A percentile compares a stretch with the other conserved stretches of the same genome.
phyloP scores from a whole-genome alignment of 2,797 vertebrate genomes.

The Acipenser transmontanus region DNA sequence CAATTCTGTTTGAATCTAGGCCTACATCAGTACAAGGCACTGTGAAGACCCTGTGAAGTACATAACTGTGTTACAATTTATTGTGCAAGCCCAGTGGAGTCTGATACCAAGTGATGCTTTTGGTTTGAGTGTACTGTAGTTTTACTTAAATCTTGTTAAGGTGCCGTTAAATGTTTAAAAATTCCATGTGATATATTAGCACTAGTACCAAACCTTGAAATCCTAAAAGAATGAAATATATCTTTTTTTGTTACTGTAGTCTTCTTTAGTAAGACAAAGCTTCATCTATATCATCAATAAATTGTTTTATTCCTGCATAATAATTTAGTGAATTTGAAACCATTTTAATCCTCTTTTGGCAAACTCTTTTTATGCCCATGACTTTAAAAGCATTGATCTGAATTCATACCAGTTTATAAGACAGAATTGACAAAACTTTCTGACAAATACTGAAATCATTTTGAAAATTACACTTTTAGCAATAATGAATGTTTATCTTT shows the following conservation, averaged over 20 bases:
- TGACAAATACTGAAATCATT: too few species aligned
- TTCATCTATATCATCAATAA: neutral
- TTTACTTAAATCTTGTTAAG: conserved; percentile 44
- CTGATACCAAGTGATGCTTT: neutral
- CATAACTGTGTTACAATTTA: too few species aligned
- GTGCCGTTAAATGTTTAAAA: conserved; percentile 50
- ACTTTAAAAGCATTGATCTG: too few species aligned
- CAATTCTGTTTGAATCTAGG: too few species aligned
- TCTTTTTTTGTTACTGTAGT: neutral
- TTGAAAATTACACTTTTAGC: too few species aligned
- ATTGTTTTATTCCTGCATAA: conserved; percentile 1
- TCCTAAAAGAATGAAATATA: conserved; percentile 1
- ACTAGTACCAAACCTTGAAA: conserved; percentile 15
- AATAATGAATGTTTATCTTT: too few species aligned
- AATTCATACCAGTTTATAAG: too few species aligned
- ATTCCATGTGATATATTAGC: conserved; percentile 61
- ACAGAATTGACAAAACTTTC: too few species aligned
- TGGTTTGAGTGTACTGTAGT: neutral
- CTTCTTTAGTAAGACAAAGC: neutral
- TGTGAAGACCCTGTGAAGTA: too few species aligned
- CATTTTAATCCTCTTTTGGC: neutral
- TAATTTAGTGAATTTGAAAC: conserved; percentile 1
- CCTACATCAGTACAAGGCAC: too few species aligned
- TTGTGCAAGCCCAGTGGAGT: neutral
- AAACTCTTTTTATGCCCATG: too few species aligned